Evolutionary conservation across 2,888 invertebrate species (phyloP).

Genomic region (Aproaerema taeniolella): DNA sequence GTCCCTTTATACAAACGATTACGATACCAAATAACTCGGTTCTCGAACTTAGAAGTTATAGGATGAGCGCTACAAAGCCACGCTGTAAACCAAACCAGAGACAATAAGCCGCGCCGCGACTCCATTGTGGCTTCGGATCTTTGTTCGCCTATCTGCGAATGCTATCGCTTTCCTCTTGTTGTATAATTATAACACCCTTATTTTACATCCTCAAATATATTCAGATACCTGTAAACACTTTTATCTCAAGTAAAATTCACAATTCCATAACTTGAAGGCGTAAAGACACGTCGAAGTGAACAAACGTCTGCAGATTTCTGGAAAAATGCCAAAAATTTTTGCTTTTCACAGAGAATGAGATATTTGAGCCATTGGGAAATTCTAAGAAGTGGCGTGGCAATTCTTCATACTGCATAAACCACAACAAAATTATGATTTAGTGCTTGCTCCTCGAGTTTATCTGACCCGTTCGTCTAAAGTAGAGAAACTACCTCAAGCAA

Average conservation of each 20-base stretch:
- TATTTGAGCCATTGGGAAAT: background rate
- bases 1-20: no score
- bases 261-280: no score
- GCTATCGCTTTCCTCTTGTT: constrained; percentile 37
- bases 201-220: constrained; percentile 1
- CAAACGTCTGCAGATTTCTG: background rate
- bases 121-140: constrained; percentile 44
- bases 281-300: constrained; percentile 1
- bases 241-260: no score
- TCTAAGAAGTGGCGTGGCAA: no score
- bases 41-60: constrained; percentile 9
- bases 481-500: no score
- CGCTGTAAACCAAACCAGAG: constrained; percentile 31
- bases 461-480: no score
- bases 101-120: constrained; percentile 37
- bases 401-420: no score
- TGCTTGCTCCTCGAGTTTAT: no score
- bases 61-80: constrained; percentile 18
- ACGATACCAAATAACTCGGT: constrained; percentile 7
- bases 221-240: no score
- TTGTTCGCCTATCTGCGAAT: constrained; percentile 51
- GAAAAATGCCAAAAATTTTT: background rate
- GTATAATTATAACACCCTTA: constrained; percentile 32
- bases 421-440: no score
- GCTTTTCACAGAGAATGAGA: constrained; percentile 1